phyloP scores from a whole-genome alignment of 2,797 vertebrate genomes.

The Chelon labrosus region DNA sequence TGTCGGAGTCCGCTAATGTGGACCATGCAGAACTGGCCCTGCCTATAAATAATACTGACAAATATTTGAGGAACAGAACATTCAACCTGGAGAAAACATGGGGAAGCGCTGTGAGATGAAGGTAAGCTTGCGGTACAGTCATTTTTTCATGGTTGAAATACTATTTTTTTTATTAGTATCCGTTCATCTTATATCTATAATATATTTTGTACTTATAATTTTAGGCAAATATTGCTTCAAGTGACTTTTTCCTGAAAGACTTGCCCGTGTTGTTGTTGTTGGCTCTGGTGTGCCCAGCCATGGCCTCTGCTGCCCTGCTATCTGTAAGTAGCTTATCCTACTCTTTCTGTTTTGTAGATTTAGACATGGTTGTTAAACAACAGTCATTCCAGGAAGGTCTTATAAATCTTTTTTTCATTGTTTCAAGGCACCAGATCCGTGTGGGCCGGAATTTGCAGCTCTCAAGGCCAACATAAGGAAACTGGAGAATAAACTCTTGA shows the following conservation, averaged over 20 bases:
- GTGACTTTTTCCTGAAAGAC: constrained; percentile 6
- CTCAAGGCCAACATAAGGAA: constrained; percentile 83
- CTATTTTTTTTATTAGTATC: not conserved
- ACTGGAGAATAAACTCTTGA: constrained; percentile 85
- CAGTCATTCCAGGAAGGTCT: constrained; percentile 3
- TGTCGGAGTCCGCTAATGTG: constrained; percentile 71
- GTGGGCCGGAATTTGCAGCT: constrained; percentile 79
- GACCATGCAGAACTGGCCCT: constrained; percentile 82
- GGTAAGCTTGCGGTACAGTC: constrained; percentile 50
- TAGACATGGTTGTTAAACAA: not conserved
- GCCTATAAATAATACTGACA: constrained; percentile 81
- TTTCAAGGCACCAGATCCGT: constrained; percentile 80
- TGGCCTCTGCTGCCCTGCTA: constrained; percentile 67
- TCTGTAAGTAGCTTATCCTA: constrained; percentile 77
- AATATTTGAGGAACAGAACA: constrained; percentile 54
- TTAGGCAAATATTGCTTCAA: constrained; percentile 32
- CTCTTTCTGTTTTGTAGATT: not conserved
- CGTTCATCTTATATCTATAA: not conserved
- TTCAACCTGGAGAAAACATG: constrained; percentile 46
- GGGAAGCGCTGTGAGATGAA: constrained; percentile 36
- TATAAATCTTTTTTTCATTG: constrained; percentile 3
- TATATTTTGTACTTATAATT: constrained; percentile 32
- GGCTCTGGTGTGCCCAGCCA: constrained; percentile 68
- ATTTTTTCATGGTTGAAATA: not conserved
- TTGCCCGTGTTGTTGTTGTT: constrained; percentile 77